phyloP scores from a whole-genome alignment of 2,888 invertebrate species.

The Chirona hameri region DNA sequence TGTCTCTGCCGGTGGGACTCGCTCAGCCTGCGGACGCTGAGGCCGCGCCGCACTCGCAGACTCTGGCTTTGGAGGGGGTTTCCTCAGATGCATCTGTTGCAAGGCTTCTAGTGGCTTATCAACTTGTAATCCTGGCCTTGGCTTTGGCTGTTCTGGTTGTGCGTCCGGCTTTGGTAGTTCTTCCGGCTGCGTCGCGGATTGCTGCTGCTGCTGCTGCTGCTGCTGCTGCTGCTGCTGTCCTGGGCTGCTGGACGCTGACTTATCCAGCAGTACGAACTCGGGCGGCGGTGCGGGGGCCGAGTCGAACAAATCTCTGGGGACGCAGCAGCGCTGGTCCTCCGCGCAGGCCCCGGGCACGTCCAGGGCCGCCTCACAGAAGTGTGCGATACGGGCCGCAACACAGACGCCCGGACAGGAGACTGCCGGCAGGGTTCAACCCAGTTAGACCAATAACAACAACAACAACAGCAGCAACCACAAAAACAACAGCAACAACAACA shows the following conservation, averaged over 20 bases:
- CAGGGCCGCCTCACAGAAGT: conserved; percentile 81
- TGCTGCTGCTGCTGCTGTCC: background rate
- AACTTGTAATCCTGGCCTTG: background rate
- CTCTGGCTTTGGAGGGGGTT: background rate
- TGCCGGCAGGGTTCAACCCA: background rate
- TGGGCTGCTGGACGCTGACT: conserved; percentile 24
- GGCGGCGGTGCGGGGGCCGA: conserved; percentile 38
- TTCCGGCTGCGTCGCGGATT: background rate
- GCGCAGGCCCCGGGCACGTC: conserved; percentile 69
- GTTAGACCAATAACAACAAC: too few species aligned
- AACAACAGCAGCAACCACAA: too few species aligned
- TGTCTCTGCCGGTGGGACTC: background rate
- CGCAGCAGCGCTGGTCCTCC: conserved; percentile 75
- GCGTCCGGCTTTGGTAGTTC: background rate
- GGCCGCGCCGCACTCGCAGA: background rate
- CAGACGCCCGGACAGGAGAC: conserved; percentile 71
- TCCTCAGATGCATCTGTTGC: background rate
- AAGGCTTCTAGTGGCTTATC: background rate
- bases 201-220: background rate
- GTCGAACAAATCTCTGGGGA: conserved; percentile 45
- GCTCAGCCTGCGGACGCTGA: background rate
- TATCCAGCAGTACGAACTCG: conserved; percentile 47
- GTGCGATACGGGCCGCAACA: conserved; percentile 72
- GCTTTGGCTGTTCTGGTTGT: too few species aligned
- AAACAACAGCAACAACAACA: too few species aligned